Percentiles rank a stretch among this genome's conserved stretches.
These are phyloP conservation scores for Trypoxylon attenuatum DNA, from an alignment of 2,888 invertebrate genomes.

Conservation along the genomic window DNA sequence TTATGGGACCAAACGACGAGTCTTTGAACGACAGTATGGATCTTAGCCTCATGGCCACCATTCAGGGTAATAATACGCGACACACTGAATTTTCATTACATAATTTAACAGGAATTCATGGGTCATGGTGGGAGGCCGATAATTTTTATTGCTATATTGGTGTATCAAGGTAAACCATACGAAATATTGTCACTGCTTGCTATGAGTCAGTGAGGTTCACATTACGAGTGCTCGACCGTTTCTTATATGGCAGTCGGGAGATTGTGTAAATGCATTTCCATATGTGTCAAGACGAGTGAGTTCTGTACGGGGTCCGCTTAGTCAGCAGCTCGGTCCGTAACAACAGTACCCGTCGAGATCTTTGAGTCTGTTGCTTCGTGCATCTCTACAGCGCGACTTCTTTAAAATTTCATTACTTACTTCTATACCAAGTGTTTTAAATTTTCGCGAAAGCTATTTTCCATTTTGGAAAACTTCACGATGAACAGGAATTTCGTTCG, in stretches of 20 bases:
- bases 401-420: neutral
- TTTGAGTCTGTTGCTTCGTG: slow-evolving; percentile 19
- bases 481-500: neutral
- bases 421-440: neutral
- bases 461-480: neutral
- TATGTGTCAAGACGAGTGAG: slow-evolving; percentile 28
- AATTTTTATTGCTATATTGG: too few relatives aligned
- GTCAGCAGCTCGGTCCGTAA: slow-evolving; percentile 36
- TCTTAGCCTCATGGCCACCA: slow-evolving; percentile 71
- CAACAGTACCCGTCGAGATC: slow-evolving; percentile 25
- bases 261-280: slow-evolving; percentile 36
- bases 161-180: too few relatives aligned
- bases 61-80: slow-evolving; percentile 72
- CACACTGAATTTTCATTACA: neutral
- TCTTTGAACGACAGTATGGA: slow-evolving; percentile 72
- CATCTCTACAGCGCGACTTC: too few relatives aligned
- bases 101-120: too few relatives aligned
- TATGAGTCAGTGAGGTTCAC: neutral
- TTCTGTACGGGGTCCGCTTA: slow-evolving; percentile 30
- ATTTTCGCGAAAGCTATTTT: slow-evolving; percentile 5
- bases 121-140: too few relatives aligned
- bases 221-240: neutral
- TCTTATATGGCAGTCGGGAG: slow-evolving; percentile 37
- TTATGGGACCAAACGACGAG: slow-evolving; percentile 77
- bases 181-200: neutral